Evolutionary conservation across 2,888 invertebrate genomes (phyloP), one percentile per base, ranked within the genome.

Genomic region (Drosophila percnosoma): DNA sequence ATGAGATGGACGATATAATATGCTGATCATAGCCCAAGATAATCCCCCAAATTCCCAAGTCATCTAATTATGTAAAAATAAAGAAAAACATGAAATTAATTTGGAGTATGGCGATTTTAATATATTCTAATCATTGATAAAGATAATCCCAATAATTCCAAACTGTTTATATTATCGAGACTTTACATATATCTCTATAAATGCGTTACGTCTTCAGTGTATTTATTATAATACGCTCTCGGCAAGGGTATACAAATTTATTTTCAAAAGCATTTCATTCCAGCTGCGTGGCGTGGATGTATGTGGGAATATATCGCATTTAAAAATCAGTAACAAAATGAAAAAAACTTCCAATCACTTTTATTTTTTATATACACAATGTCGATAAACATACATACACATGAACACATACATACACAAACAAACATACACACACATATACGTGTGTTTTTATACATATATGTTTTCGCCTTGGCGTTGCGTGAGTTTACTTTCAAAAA

Each of bases 281-380:
- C 66, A 31, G 29, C 66, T 59, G 62, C 38, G 21, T 48, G 40
- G 61, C 24, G 4, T 45, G 45, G 2, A 24, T 45, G 31, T 59
- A 29, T 64, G 48, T 65, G 45, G 18, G 36, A 27, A 75, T 58
- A 69, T 87, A 87, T 78, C 79, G 78, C 55, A 55, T 74, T 63
- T 68, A 70, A 75, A 78, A 83, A 89, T 80, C 78, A 57, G 54
- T 62, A 63, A 45, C 45, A 24, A 8, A 24, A 24, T 15, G 4
- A 66, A 67, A 75, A 90, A 89, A 86, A 87, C 69, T 87, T 87
- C 75, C 82, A 87, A 87, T 89, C 89, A 87, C 90, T 89, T 90
- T 90, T 84, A 74, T 85, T 87, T 83, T 86, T 80, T 49, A 61
- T 57, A 51, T 29, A 51, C 29, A 51, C 18, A 49, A 13, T 45